Percentiles rank a stretch among this genome's conserved stretches.
These are phyloP conservation scores for Trissoscelio sp. DNA, from an alignment of 2,888 invertebrate species.

Conservation along the genomic window DNA sequence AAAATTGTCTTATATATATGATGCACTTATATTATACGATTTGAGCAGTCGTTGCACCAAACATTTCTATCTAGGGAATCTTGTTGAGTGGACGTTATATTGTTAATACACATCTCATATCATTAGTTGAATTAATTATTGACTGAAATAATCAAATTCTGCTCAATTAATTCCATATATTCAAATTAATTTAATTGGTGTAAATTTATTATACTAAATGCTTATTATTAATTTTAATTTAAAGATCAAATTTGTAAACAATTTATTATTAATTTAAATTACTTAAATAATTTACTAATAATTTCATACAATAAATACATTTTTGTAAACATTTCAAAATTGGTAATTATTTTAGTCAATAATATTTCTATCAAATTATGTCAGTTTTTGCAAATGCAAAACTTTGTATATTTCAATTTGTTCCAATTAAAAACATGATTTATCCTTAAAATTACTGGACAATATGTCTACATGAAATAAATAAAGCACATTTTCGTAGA, in stretches of 20 bases:
- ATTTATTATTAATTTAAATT: neutral
- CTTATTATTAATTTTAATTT: neutral
- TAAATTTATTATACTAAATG: neutral
- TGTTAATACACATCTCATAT: constrained; percentile 34
- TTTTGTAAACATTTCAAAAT: neutral
- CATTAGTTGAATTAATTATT: constrained; percentile 18
- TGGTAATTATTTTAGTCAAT: constrained; percentile 26
- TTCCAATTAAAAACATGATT: neutral
- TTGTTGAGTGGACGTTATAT: constrained; percentile 49
- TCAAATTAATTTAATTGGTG: neutral
- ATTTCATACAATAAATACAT: neutral
- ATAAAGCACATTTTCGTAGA: constrained; percentile 8
- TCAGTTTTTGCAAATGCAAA: too few species aligned
- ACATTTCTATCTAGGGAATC: constrained; percentile 41
- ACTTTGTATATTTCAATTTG: neutral
- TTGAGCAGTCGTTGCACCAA: constrained; percentile 67
- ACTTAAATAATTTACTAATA: neutral
- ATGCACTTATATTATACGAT: constrained; percentile 61
- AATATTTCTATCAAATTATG: too few species aligned
- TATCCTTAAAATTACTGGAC: constrained; percentile 29
- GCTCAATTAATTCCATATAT: neutral
- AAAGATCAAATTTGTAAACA: neutral
- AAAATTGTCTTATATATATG: constrained; percentile 31
- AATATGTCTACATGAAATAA: constrained; percentile 15
- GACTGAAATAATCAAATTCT: constrained; percentile 18